phyloP scores from a whole-genome alignment of 2,113 vertebrate species.

The Coptodon bakossiorum region DNA sequence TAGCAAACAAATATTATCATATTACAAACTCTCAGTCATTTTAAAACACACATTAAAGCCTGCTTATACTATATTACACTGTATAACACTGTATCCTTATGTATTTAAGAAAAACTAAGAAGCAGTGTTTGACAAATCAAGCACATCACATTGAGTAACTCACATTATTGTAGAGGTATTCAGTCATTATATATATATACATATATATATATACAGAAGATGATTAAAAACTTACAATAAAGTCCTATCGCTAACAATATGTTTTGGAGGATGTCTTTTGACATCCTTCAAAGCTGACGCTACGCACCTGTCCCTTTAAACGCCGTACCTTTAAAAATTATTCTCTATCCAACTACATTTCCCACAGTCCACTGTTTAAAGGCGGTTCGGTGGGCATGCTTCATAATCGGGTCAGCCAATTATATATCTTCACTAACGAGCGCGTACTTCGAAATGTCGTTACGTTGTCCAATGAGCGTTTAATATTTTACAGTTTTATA shows the following conservation, averaged over 20 bases:
- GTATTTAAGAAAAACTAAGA: no score
- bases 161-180: no score
- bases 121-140: no score
- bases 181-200: no score
- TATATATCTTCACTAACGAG: not conserved
- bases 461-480: slow-evolving; percentile 49
- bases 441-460: slow-evolving; percentile 75
- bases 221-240: not conserved
- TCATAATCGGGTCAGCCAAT: slow-evolving; percentile 53
- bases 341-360: slow-evolving; percentile 29
- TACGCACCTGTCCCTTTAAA: slow-evolving; percentile 59
- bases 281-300: not conserved
- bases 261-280: not conserved
- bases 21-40: not conserved
- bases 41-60: not conserved
- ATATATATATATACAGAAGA: not conserved
- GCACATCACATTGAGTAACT: no score
- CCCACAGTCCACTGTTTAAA: slow-evolving; percentile 20
- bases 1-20: not conserved
- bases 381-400: not conserved
- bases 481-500: slow-evolving; percentile 21
- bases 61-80: not conserved
- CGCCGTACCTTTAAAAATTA: slow-evolving; percentile 57
- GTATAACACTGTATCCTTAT: no score
- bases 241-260: not conserved